A percentile compares a stretch with the other conserved stretches of the same genome.
Evolutionary conservation across 2,888 invertebrate species (phyloP).

Genomic region (Cantharis rufa): DNA sequence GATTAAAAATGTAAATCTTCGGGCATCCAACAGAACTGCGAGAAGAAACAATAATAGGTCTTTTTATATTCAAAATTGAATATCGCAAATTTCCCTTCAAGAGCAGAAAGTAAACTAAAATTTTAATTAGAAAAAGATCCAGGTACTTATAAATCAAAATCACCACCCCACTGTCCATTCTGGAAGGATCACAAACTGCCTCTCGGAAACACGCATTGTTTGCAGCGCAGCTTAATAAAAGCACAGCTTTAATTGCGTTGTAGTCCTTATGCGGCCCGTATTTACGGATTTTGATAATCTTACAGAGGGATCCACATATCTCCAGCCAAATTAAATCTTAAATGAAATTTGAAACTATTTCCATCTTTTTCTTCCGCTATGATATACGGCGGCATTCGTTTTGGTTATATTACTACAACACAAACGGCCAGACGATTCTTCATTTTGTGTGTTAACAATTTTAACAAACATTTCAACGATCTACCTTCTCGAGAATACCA

Average conservation of each 20-base stretch:
- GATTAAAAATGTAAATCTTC: constrained; percentile 27
- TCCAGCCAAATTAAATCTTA: constrained; percentile 56
- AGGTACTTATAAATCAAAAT: constrained; percentile 52
- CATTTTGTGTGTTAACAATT: neutral
- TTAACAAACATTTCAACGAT: neutral
- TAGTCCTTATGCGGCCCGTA: constrained; percentile 35
- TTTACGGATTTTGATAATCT: constrained; percentile 42
- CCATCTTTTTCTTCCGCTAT: constrained; percentile 41
- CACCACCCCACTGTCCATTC: constrained; percentile 47
- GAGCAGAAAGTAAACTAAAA: constrained; percentile 43
- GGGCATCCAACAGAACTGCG: constrained; percentile 5
- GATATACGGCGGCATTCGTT: constrained; percentile 38
- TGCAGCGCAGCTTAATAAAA: constrained; percentile 52
- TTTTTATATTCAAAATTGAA: constrained; percentile 14
- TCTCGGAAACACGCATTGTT: constrained; percentile 51
- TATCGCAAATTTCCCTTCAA: constrained; percentile 14
- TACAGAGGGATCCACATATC: constrained; percentile 51
- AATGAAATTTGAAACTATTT: constrained; percentile 56
- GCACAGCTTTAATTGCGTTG: constrained; percentile 51
- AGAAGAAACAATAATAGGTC: constrained; percentile 22
- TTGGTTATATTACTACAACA: constrained; percentile 34
- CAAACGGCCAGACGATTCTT: constrained; percentile 16
- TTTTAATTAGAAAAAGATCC: constrained; percentile 54
- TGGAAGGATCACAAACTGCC: constrained; percentile 46
- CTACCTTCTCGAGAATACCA: neutral